Percentiles rank a stretch among this genome's conserved stretches.
Evolutionary conservation across 1,140 invertebrate genomes (phyloP).

Genomic region (Probaryconus sp.): DNA sequence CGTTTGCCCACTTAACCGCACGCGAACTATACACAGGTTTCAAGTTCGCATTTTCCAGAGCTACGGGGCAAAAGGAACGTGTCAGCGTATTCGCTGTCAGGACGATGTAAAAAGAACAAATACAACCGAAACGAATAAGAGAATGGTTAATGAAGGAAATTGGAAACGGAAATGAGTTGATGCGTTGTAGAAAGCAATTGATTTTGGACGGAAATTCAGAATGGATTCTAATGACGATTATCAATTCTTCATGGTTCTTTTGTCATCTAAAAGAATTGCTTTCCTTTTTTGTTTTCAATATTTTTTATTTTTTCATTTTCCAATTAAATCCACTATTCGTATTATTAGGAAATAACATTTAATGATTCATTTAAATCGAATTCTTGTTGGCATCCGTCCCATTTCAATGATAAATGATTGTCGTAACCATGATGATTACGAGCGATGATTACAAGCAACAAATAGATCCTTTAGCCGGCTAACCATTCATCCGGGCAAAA

Average conservation of each 20-base stretch:
- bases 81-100: constrained; percentile 26
- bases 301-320: no score
- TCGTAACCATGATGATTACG: constrained; percentile 17
- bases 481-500: constrained; percentile 21
- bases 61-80: constrained; percentile 40
- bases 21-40: constrained; percentile 70
- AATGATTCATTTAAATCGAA: constrained; percentile 16
- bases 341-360: not conserved
- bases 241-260: no score
- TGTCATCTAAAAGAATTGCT: no score
- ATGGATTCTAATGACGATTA: not conserved
- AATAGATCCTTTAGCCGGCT: constrained; percentile 14
- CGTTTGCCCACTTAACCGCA: constrained; percentile 74
- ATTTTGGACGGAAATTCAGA: no score
- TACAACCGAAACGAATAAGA: constrained; percentile 15
- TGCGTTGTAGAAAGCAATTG: not conserved
- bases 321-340: no score
- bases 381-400: constrained; percentile 2
- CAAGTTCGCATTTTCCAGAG: constrained; percentile 58
- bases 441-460: constrained; percentile 28
- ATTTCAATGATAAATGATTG: constrained; percentile 29
- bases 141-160: constrained; percentile 34
- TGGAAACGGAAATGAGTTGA: constrained; percentile 44
- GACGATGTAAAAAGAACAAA: constrained; percentile 15
- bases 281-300: no score